Evolutionary conservation across 2,113 vertebrate species (phyloP).

Genomic region (Vicugna pacos): DNA sequence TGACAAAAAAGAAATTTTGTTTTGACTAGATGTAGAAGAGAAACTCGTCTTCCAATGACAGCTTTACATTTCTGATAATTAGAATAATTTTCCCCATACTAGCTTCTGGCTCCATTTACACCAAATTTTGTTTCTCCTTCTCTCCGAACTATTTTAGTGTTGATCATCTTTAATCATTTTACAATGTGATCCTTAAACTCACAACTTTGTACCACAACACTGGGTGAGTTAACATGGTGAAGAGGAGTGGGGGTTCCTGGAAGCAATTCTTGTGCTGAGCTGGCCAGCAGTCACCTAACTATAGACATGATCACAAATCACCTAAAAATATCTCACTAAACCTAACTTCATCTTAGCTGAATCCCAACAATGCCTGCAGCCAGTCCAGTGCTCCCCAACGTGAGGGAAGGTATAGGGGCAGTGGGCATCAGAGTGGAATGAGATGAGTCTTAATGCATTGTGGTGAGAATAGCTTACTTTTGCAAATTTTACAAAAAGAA

Average conservation of each 20-base stretch:
- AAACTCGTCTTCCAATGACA: background rate
- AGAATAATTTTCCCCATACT: background rate
- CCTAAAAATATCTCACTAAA: background rate
- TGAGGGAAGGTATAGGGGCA: background rate
- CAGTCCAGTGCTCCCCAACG: background rate
- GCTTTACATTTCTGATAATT: background rate
- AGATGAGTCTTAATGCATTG: background rate
- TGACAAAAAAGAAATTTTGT: background rate
- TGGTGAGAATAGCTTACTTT: background rate
- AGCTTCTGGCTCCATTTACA: background rate
- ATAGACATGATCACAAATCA: background rate
- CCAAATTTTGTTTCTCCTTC: background rate
- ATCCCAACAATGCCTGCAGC: background rate
- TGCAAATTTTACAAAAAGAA: background rate
- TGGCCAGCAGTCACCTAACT: background rate
- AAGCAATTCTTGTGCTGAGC: background rate
- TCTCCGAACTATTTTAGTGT: no score
- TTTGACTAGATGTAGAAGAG: background rate
- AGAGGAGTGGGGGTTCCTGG: rapidly evolving
- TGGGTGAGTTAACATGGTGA: background rate
- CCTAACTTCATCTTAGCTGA: background rate
- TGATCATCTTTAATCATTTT: background rate
- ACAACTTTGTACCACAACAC: background rate
- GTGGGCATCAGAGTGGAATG: background rate
- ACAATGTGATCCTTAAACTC: background rate